Percentiles rank a stretch among this genome's conserved stretches.
These are phyloP conservation scores for Phymastichus coffea DNA, from an alignment of 1,140 invertebrate species.

Conservation along the genomic window DNA sequence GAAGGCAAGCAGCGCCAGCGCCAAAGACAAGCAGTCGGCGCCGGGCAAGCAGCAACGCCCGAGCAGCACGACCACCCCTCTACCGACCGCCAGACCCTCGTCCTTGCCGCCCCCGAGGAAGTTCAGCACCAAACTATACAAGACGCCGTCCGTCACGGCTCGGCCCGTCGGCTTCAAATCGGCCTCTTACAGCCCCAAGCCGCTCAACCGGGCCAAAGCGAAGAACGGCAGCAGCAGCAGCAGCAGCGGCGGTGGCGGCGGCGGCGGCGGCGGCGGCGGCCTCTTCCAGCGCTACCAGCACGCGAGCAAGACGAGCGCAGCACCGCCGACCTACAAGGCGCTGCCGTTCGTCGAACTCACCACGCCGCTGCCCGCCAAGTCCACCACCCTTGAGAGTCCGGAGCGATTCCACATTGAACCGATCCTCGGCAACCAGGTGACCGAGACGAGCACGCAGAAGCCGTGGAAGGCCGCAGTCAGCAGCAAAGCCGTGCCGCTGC, in stretches of 20 bases:
- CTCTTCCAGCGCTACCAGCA: too few species aligned
- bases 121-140: constrained; percentile 50
- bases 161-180: constrained; percentile 31
- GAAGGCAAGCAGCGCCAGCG: constrained; percentile 33
- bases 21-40: neutral
- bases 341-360: constrained; percentile 34
- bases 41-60: neutral
- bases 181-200: constrained; percentile 37
- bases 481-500: constrained; percentile 61
- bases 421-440: constrained; percentile 30
- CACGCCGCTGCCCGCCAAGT: constrained; percentile 32
- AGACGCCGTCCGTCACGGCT: constrained; percentile 45
- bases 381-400: constrained; percentile 34
- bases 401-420: constrained; percentile 34
- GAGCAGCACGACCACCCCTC: constrained; percentile 43
- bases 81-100: constrained; percentile 36
- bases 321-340: neutral
- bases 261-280: too few species aligned
- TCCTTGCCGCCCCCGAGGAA: constrained; percentile 46
- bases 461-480: constrained; percentile 38
- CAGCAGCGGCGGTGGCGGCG: neutral
- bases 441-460: constrained; percentile 34
- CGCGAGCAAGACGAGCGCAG: neutral
- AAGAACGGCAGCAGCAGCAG: constrained; percentile 33
- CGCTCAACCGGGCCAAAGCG: constrained; percentile 30